A percentile compares a stretch with the other conserved stretches of the same genome.
Evolutionary conservation across 2,113 vertebrate species (phyloP).

Genomic region (Synodontis membranacea): DNA sequence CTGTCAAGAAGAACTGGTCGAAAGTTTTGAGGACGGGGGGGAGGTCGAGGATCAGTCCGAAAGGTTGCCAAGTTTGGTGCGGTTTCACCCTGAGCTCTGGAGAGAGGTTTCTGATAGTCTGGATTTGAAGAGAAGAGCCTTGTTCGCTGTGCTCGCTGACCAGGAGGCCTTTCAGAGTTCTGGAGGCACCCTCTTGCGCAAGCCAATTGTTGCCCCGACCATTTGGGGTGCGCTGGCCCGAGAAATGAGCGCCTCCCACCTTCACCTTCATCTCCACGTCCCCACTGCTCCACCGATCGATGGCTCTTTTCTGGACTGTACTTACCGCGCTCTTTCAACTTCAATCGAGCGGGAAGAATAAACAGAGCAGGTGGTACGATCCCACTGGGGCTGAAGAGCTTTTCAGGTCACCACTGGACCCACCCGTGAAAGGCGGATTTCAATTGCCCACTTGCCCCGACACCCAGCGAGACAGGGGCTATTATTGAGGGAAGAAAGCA

Average conservation of each 20-base stretch:
- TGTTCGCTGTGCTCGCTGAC: background rate
- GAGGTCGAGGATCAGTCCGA: background rate
- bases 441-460: conserved; percentile 26
- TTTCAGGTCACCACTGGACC: conserved; percentile 27
- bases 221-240: background rate
- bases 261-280: background rate
- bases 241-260: conserved; percentile 11
- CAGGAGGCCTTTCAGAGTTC: background rate
- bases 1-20: background rate
- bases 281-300: conserved; percentile 42
- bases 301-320: conserved; percentile 44
- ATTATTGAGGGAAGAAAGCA: background rate
- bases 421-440: conserved; percentile 27
- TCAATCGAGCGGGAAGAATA: background rate
- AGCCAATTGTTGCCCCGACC: background rate
- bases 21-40: conserved; percentile 9
- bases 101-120: background rate
- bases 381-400: conserved; percentile 31
- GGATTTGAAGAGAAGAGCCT: background rate
- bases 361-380: conserved; percentile 25
- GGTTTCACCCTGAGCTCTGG: background rate
- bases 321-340: conserved; percentile 38
- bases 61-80: background rate
- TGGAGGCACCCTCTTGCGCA: background rate
- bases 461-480: background rate